Conservation (phyloP, 2,113 vertebrate genomes). For the Agapornis roseicollis region DNA sequence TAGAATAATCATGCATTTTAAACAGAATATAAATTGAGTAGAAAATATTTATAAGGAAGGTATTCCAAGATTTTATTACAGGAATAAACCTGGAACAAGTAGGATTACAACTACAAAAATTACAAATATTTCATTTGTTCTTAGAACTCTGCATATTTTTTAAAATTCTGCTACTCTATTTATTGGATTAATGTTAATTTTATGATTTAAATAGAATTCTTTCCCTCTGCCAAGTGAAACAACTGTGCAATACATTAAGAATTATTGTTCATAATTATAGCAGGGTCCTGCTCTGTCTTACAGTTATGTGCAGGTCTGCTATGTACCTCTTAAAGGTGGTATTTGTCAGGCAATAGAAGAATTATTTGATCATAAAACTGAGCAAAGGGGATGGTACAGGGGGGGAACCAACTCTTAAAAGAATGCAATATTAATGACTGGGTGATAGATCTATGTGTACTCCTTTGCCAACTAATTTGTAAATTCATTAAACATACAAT, state of each 20-base stretch:
- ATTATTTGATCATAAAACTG: neutral
- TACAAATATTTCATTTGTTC: neutral
- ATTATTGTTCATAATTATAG: neutral
- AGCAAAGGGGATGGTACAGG: too few species aligned
- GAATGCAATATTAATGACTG: neutral
- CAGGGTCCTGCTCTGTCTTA: neutral
- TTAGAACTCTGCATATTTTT: neutral
- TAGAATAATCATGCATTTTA: neutral
- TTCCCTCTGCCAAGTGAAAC: neutral
- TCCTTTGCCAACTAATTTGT: neutral
- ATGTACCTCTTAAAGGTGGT: neutral
- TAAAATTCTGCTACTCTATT: neutral
- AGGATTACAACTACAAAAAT: neutral
- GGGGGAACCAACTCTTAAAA: too few species aligned
- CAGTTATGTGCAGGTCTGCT: neutral
- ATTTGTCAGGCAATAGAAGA: neutral
- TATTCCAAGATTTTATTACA: neutral
- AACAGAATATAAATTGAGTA: constrained; percentile 44
- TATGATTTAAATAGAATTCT: neutral
- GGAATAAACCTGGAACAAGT: neutral
- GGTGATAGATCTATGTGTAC: neutral
- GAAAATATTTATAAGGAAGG: neutral
- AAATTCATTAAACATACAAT: neutral
- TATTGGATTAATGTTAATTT: neutral
- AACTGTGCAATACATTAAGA: neutral